Conservation (phyloP, 2,113 vertebrate species). For the Thalassoma bifasciatum region DNA sequence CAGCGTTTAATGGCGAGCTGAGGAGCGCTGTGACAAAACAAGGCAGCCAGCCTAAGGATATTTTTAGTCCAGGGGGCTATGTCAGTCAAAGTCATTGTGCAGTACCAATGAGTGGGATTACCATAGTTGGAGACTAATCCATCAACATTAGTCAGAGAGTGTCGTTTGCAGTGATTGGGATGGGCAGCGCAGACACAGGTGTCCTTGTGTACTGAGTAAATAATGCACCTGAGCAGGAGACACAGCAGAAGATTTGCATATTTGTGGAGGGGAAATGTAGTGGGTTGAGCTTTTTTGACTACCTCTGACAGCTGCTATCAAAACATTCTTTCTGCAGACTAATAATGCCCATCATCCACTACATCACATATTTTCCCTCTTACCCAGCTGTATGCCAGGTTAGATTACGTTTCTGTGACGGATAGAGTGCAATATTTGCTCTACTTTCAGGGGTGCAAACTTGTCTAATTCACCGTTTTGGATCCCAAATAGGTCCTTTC, state of each 20-base stretch:
- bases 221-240: slow-evolving; percentile 72
- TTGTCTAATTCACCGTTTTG: too few species aligned
- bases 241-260: slow-evolving; percentile 75
- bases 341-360: slow-evolving; percentile 56
- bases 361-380: slow-evolving; percentile 31
- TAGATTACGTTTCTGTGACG: not conserved
- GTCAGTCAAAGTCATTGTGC: slow-evolving; percentile 62
- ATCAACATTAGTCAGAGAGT: slow-evolving; percentile 74
- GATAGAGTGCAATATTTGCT: not conserved
- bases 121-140: slow-evolving; percentile 68
- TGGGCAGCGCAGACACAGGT: slow-evolving; percentile 58
- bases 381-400: slow-evolving; percentile 8
- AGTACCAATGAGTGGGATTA: slow-evolving; percentile 59
- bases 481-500: too few species aligned
- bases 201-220: slow-evolving; percentile 70
- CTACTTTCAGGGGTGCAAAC: too few species aligned
- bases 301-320: slow-evolving; percentile 63
- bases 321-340: slow-evolving; percentile 41
- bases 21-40: slow-evolving; percentile 64
- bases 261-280: slow-evolving; percentile 72
- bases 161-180: slow-evolving; percentile 61
- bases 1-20: slow-evolving; percentile 65
- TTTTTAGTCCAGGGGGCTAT: slow-evolving; percentile 68
- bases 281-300: slow-evolving; percentile 63
- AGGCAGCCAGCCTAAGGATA: slow-evolving; percentile 55